These are phyloP conservation scores for Drosophila murphyi DNA, from an alignment of 1,140 invertebrate species.

Conservation along the genomic window DNA sequence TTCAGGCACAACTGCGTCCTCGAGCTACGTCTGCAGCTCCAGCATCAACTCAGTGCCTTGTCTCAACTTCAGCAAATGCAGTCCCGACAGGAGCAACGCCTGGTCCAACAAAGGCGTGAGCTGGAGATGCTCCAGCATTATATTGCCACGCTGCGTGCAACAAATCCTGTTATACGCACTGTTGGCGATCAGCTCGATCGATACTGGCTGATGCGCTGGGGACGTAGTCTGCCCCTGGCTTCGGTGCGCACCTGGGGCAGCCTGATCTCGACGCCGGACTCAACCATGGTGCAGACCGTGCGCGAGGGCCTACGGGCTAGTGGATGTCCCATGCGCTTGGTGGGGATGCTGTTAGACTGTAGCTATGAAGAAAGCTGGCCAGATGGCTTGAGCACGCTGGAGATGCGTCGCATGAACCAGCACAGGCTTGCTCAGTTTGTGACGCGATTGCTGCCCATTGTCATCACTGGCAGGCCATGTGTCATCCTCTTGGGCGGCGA, in stretches of 20 bases:
- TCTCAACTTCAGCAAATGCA: constrained; percentile 25
- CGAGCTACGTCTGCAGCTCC: constrained; percentile 49
- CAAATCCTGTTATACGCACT: constrained; percentile 56
- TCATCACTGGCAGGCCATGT: constrained; percentile 41
- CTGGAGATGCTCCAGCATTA: constrained; percentile 66
- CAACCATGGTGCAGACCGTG: constrained; percentile 46
- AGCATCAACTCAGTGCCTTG: constrained; percentile 25
- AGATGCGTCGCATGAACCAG: constrained; percentile 49
- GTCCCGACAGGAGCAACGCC: constrained; percentile 25
- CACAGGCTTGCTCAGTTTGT: constrained; percentile 43
- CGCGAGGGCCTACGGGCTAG: constrained; percentile 42
- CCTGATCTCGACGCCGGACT: constrained; percentile 64
- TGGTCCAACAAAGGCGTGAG: constrained; percentile 48
- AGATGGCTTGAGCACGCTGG: constrained; percentile 47
- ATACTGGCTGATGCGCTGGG: constrained; percentile 62
- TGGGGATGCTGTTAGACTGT: constrained; percentile 55
- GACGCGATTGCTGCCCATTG: constrained; percentile 38
- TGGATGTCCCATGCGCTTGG: constrained; percentile 58
- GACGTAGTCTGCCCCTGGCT: constrained; percentile 32
- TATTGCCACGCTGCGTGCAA: constrained; percentile 55
- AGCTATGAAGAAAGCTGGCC: constrained; percentile 69
- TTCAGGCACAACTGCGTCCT: constrained; percentile 52
- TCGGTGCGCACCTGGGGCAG: constrained; percentile 58
- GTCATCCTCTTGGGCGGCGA: constrained; percentile 54
- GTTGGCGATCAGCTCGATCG: constrained; percentile 65